A percentile compares a stretch with the other conserved stretches of the same genome.
phyloP scores from a whole-genome alignment of 35 echinoderm and acorn worm species.

The Strongylocentrotus purpuratus region DNA sequence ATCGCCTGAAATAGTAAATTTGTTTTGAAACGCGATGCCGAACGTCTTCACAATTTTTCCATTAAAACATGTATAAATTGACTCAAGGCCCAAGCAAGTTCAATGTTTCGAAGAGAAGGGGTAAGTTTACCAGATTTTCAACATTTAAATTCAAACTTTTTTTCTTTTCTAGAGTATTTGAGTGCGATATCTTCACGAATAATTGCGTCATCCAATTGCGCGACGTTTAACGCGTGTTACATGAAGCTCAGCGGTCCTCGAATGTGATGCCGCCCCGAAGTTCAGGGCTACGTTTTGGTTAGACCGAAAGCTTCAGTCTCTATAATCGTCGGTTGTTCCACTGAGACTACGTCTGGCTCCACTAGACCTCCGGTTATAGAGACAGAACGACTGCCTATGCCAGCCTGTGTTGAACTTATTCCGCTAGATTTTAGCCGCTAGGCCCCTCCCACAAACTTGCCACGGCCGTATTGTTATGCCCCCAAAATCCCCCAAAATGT shows the following conservation, averaged over 20 bases:
- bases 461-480: too few species aligned
- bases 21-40: background rate
- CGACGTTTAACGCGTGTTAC: background rate
- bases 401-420: too few species aligned
- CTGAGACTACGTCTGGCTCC: too few species aligned
- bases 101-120: constrained; percentile 56
- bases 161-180: background rate
- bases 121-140: background rate
- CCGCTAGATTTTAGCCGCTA: too few species aligned
- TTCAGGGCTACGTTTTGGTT: background rate
- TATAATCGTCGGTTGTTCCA: too few species aligned
- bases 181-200: background rate
- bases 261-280: background rate
- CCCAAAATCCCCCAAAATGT: too few species aligned
- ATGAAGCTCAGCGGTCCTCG: background rate
- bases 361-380: too few species aligned
- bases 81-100: constrained; percentile 62
- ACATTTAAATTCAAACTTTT: background rate
- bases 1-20: background rate
- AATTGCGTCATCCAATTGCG: background rate
- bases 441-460: too few species aligned
- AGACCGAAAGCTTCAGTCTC: too few species aligned
- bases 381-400: too few species aligned
- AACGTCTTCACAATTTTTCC: background rate
- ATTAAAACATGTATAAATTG: constrained; percentile 59